phyloP scores from a whole-genome alignment of 2,888 invertebrate genomes.

The Sisyra nigra region DNA sequence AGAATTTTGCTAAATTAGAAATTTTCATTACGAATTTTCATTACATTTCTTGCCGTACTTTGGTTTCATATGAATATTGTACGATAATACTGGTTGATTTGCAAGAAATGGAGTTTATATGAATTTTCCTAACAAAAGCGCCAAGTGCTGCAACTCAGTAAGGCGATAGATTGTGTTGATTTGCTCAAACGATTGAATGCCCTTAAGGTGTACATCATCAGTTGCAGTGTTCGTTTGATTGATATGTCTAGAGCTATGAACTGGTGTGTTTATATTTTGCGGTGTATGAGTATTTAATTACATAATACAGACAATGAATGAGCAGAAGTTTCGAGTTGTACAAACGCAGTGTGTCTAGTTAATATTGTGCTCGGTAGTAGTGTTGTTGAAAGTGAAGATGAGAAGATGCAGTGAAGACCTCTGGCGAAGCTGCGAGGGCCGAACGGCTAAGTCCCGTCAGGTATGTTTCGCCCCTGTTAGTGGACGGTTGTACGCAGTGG shows the following conservation, averaged over 20 bases:
- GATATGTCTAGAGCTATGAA: background rate
- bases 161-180: too few species aligned
- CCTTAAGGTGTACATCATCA: too few species aligned
- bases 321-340: background rate
- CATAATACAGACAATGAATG: background rate
- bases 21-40: too few species aligned
- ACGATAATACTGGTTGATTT: too few species aligned
- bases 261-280: background rate
- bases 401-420: constrained; percentile 7
- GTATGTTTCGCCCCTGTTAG: constrained; percentile 5
- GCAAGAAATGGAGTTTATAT: too few species aligned
- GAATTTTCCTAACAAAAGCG: too few species aligned
- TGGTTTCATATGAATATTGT: too few species aligned
- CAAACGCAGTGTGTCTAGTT: background rate
- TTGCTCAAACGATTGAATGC: too few species aligned
- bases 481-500: constrained; percentile 6
- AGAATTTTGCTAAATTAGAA: too few species aligned
- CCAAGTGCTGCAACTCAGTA: too few species aligned
- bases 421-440: constrained; percentile 7
- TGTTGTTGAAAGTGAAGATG: constrained; percentile 5
- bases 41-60: too few species aligned
- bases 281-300: background rate
- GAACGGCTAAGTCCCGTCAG: constrained; percentile 2
- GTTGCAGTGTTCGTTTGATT: background rate
- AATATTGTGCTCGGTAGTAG: background rate